Evolutionary conservation across 1,140 invertebrate species (phyloP).

Genomic region (Chionoecetes opilio): DNA sequence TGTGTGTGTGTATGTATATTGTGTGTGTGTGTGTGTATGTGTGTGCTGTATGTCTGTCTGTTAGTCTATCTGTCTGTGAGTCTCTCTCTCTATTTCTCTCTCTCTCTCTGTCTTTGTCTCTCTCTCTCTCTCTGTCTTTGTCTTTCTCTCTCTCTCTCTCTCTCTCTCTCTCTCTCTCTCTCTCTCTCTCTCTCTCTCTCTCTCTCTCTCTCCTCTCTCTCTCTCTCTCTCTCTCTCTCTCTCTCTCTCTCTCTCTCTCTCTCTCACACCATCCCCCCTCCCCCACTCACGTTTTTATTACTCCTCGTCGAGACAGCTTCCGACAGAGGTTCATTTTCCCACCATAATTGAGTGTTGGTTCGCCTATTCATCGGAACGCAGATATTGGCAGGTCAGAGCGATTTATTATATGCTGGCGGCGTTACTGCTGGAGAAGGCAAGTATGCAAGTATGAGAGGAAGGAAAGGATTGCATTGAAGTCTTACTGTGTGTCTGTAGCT

Average conservation of each 20-base stretch:
- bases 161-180: too few species aligned
- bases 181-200: too few species aligned
- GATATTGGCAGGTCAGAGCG: neutral
- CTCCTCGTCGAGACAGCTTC: neutral
- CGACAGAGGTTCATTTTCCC: neutral
- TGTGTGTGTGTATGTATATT: neutral
- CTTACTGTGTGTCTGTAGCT: neutral
- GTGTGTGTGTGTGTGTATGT: neutral
- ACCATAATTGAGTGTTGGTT: constrained; percentile 7
- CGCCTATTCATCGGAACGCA: neutral
- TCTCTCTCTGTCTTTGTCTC: too few species aligned
- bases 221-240: too few species aligned
- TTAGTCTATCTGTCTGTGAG: too few species aligned
- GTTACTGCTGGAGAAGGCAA: neutral
- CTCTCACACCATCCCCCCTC: too few species aligned
- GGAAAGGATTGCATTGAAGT: neutral
- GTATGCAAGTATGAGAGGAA: neutral
- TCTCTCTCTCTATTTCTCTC: too few species aligned
- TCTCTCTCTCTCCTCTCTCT: too few species aligned
- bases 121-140: too few species aligned
- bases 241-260: too few species aligned
- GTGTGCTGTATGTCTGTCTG: too few species aligned
- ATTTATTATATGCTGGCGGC: neutral
- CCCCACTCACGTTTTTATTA: neutral
- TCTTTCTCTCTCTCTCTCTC: too few species aligned